These are phyloP conservation scores for Drosophila ogumai DNA, from an alignment of 1,140 invertebrate genomes.

Conservation along the genomic window DNA sequence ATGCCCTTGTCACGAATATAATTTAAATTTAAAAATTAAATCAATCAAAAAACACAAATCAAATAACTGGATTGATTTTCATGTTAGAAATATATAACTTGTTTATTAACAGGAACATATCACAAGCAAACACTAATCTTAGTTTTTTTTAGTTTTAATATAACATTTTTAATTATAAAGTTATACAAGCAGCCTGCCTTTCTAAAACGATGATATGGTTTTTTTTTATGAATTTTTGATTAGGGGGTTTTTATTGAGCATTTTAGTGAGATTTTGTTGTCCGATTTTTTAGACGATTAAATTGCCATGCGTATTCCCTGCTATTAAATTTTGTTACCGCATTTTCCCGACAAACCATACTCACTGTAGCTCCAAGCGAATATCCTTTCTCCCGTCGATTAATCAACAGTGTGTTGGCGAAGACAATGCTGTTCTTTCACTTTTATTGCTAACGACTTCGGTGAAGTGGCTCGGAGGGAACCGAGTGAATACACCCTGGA, in stretches of 20 bases:
- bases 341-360: constrained; percentile 26
- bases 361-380: constrained; percentile 29
- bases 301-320: constrained; percentile 15
- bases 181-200: background rate
- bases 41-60: no score
- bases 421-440: constrained; percentile 59
- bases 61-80: no score
- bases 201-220: constrained; percentile 1
- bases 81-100: no score
- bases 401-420: constrained; percentile 27
- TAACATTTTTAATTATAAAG: background rate
- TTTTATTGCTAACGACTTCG: constrained; percentile 44
- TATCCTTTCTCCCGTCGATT: constrained; percentile 43
- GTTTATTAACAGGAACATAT: background rate
- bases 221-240: background rate
- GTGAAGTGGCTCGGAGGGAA: constrained; percentile 23
- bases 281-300: constrained; percentile 2
- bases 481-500: constrained; percentile 17
- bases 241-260: background rate
- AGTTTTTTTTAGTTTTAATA: background rate
- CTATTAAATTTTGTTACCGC: constrained; percentile 32
- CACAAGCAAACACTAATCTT: background rate
- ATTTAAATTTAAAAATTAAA: no score
- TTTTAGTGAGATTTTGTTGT: constrained; percentile 1
- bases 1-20: background rate